Percentiles rank a stretch among this genome's conserved stretches.
These are phyloP conservation scores for Lucilia cuprina DNA, from an alignment of 1,140 invertebrate genomes.

Conservation along the genomic window DNA sequence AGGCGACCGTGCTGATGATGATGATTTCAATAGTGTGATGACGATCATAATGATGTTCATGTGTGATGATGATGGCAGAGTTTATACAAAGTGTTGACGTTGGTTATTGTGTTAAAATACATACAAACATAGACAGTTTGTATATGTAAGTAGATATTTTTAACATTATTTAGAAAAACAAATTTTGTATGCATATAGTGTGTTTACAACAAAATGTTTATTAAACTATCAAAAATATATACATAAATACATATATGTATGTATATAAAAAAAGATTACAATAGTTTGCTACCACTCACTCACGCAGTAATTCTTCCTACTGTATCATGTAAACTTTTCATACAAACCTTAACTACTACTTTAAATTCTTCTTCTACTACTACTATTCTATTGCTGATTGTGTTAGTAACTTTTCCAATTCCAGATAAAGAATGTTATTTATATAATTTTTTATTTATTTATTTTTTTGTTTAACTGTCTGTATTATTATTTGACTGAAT, in stretches of 20 bases:
- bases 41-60: neutral
- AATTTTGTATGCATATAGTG: conserved; percentile 14
- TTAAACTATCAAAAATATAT: too few relatives aligned
- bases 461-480: neutral
- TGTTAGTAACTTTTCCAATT: neutral
- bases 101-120: neutral
- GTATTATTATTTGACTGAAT: neutral
- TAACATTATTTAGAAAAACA: neutral
- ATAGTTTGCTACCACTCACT: neutral
- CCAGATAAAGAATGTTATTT: neutral
- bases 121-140: neutral
- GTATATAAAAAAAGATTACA: neutral
- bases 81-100: neutral
- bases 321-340: too few relatives aligned
- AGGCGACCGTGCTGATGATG: neutral
- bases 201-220: neutral
- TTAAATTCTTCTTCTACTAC: neutral
- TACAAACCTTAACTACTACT: neutral
- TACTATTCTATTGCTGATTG: neutral
- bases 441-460: neutral
- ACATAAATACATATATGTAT: too few relatives aligned
- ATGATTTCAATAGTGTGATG: neutral
- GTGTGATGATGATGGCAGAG: neutral
- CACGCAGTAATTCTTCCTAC: neutral
- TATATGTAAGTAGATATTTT: neutral